Percentiles rank a stretch among this genome's conserved stretches.
Conservation (phyloP, 2,797 vertebrate genomes). For the Threskiornis aethiopicus region DNA sequence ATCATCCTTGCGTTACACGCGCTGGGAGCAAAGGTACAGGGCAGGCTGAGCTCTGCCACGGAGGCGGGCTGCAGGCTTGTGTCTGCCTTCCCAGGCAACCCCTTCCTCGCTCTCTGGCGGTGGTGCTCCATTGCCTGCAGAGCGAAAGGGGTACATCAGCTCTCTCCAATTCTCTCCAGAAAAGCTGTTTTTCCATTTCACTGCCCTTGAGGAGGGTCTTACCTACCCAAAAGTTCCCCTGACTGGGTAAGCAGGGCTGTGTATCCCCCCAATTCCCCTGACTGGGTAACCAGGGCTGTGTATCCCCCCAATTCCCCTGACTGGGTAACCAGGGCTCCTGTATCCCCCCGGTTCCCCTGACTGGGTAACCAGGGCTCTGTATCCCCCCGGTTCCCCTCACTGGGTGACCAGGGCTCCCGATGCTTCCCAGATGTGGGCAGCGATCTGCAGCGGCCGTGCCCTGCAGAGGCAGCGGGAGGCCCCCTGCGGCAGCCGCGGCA, state of each 20-base stretch:
- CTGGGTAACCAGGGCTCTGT: too few relatives aligned
- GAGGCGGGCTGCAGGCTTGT: not conserved
- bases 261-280: too few relatives aligned
- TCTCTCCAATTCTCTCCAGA: too few relatives aligned
- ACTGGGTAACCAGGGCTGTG: too few relatives aligned
- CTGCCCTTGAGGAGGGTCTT: not conserved
- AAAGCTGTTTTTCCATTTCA: not conserved
- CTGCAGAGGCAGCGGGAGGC: too few relatives aligned
- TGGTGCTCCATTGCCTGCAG: not conserved
- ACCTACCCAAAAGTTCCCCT: not conserved
- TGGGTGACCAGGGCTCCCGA: not conserved
- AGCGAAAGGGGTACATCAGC: fast-evolving
- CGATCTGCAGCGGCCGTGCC: not conserved
- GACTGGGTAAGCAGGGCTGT: too few relatives aligned
- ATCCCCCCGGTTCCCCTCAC: too few relatives aligned
- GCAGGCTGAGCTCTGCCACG: not conserved
- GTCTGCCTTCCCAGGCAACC: not conserved
- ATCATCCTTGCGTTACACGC: fast-evolving
- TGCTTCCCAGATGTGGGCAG: not conserved
- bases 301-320: too few relatives aligned
- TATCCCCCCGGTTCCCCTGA: too few relatives aligned
- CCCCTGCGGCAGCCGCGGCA: not conserved
- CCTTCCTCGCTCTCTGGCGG: fast-evolving
- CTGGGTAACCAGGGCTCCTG: too few relatives aligned
- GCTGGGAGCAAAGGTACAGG: not conserved